Evolutionary conservation across 2,113 vertebrate species (phyloP).

Genomic region (Terrapene triunguis): DNA sequence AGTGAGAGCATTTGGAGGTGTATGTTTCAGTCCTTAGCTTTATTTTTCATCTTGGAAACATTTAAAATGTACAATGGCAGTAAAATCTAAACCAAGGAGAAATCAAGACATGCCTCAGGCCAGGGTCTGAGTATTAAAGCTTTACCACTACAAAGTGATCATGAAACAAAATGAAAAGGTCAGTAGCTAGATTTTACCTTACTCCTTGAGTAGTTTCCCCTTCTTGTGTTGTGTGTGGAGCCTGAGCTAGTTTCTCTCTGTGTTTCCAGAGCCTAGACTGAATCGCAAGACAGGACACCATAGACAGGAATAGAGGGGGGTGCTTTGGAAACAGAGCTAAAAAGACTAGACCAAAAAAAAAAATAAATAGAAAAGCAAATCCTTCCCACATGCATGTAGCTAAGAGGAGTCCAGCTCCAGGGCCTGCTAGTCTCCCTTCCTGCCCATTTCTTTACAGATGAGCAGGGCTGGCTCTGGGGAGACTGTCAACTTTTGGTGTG

Average conservation of each 20-base stretch:
- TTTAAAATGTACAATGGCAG: not conserved
- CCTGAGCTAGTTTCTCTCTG: not conserved
- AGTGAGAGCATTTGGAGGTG: not conserved
- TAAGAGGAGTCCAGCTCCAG: constrained; percentile 50
- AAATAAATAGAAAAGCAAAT: constrained; percentile 63
- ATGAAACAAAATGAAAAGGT: constrained; percentile 36
- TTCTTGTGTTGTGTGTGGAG: fast-evolving
- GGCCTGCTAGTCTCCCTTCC: constrained; percentile 58
- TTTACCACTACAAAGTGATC: constrained; percentile 45
- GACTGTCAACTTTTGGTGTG: constrained; percentile 37
- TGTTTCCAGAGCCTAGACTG: not conserved
- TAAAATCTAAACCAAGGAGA: constrained; percentile 25
- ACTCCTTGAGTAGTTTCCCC: not conserved
- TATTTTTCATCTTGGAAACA: not conserved
- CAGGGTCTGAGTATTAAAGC: not conserved
- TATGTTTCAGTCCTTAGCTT: not conserved
- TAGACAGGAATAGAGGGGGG: constrained; percentile 33
- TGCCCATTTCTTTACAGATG: constrained; percentile 49
- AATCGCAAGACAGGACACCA: not conserved
- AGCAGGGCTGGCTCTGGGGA: constrained; percentile 62
- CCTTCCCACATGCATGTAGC: constrained; percentile 48
- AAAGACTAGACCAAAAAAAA: constrained; percentile 28
- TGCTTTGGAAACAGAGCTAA: constrained; percentile 58
- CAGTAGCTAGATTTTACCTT: constrained; percentile 56
- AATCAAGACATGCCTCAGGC: not conserved